Evolutionary conservation across 2,797 vertebrate species (phyloP).

Genomic region (Alosa sapidissima): DNA sequence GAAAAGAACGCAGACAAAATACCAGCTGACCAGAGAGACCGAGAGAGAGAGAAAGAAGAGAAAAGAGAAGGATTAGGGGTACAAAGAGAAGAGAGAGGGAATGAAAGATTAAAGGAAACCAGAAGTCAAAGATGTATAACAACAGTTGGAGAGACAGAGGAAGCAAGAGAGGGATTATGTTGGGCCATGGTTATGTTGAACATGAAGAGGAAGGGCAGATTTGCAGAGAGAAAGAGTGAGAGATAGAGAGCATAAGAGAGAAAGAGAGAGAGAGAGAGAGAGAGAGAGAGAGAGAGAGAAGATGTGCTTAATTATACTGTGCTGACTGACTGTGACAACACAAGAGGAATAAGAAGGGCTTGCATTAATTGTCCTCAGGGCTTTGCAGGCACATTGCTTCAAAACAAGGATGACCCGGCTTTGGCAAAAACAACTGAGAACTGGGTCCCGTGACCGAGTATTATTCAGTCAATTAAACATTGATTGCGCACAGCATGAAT

Average conservation of each 20-base stretch:
- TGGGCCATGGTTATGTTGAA: background rate
- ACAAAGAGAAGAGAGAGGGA: background rate
- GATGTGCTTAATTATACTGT: conserved; percentile 17
- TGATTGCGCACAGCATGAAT: conserved; percentile 15
- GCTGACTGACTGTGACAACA: conserved; percentile 9
- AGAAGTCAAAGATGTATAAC: background rate
- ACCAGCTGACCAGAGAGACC: no score
- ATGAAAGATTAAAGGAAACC: background rate
- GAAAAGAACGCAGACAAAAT: no score
- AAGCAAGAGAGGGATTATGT: background rate
- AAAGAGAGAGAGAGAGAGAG: background rate
- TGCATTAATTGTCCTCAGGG: conserved; percentile 19
- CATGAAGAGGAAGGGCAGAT: background rate
- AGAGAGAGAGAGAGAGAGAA: background rate
- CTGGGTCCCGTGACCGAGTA: conserved; percentile 14
- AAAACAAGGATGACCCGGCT: conserved; percentile 20
- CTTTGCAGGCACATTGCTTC: background rate
- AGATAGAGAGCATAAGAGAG: background rate
- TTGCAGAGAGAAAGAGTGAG: background rate
- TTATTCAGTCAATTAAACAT: conserved; percentile 24
- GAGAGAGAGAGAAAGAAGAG: background rate
- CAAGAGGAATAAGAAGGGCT: conserved; percentile 1
- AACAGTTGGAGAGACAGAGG: background rate
- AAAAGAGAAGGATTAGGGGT: background rate
- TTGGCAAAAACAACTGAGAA: conserved; percentile 13